Base-by-base conservation (phyloP, 2,888 invertebrate genomes). In the Trichopria drosophilae region DNA sequence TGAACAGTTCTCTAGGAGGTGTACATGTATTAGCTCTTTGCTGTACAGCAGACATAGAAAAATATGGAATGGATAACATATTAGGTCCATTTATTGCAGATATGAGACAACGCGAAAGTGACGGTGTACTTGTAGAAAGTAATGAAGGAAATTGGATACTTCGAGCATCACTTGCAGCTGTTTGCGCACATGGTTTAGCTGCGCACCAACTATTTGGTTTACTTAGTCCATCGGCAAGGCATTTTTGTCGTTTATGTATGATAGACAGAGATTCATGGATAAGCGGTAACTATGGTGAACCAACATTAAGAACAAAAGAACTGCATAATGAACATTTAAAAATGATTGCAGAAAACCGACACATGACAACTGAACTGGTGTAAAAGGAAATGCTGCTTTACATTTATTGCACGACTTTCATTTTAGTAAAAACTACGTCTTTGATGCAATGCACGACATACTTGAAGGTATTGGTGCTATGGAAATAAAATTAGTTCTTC, bases 371-470 rank as follows among this genome's bases (percentile, higher is more conserved):
- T 7, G 22, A 39, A 39, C 39, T n/a, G 43, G 43, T n/a, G 4
- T 50, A 2, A 43, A 22, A 26, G 42, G 20, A 26, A 22, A 50
- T 35, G 36, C 37, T 26, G 6, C 35, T 22, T 44, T 50, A 19
- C 23, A 50, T 28, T 20, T 15, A 3, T 34, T 20, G 22, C 40
- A 18, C 26, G 45, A 46, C 23, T 50, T 50, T 40, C 45, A 53
- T 36, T 37, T 16, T 13, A 35, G 36, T 12, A 5, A 35, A 9
- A 50, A 53, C 22, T 13, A 5, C 12, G 20, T 15, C 18, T 55
- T 39, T 46, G 56, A 57, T 18, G 26, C 41, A 3, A 51, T 58
- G 49, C 54, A 57, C 20, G 56, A 58, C 24, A 13, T 54, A 23
- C 24, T 51, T 13, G 23, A 39, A 44, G 58, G 54, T 6, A 19